phyloP scores from a whole-genome alignment of 1,140 invertebrate species.

The Eulimnadia texana region DNA sequence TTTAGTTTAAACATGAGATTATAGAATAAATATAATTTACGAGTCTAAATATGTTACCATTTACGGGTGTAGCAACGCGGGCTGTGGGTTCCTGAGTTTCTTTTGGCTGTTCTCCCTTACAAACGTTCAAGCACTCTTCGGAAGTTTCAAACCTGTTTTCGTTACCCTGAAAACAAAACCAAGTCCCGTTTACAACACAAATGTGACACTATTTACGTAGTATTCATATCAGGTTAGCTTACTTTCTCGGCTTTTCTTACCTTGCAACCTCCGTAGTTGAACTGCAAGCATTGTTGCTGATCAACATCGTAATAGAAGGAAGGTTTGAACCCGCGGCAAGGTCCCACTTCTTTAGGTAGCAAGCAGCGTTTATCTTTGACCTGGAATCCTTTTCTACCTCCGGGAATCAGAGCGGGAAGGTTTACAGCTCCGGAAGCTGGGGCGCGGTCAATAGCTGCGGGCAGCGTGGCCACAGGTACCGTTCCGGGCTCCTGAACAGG shows the following conservation, averaged over 20 bases:
- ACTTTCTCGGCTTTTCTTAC: no score
- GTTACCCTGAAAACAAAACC: neutral
- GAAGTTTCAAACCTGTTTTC: slow-evolving; percentile 1
- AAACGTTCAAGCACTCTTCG: neutral
- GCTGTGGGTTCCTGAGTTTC: no score
- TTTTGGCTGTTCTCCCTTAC: neutral
- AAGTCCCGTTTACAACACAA: no score
- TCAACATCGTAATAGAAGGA: slow-evolving; percentile 25
- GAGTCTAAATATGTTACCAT: no score
- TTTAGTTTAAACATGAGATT: no score
- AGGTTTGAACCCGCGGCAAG: slow-evolving; percentile 46
- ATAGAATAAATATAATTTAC: no score
- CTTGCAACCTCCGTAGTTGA: slow-evolving; percentile 10
- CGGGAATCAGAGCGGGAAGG: neutral
- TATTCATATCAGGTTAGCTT: no score
- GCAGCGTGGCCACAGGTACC: neutral
- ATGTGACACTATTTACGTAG: no score
- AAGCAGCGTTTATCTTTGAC: neutral
- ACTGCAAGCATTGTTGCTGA: slow-evolving; percentile 4
- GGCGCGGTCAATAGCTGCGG: neutral
- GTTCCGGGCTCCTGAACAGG: neutral
- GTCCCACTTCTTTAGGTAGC: slow-evolving; percentile 37
- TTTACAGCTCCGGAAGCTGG: neutral
- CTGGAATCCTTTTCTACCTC: slow-evolving; percentile 1
- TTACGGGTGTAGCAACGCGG: neutral